Base-by-base conservation (phyloP, 2,797 vertebrate genomes). In the Pampus argenteus region DNA sequence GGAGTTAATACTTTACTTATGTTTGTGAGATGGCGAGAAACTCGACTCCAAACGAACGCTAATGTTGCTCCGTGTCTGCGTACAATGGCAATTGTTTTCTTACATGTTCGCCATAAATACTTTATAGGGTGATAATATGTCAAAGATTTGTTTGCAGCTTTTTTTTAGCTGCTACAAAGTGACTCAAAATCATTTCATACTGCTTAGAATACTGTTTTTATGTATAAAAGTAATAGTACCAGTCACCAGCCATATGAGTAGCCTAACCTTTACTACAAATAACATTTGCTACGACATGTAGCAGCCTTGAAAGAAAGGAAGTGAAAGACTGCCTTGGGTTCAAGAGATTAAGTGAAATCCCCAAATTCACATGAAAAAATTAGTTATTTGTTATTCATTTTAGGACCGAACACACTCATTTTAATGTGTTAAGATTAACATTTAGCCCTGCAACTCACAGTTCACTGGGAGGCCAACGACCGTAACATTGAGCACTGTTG, bases 331-430 rank as follows among this genome's bases (percentile, higher is more conserved):
- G 15, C 40, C 15, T 14, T 23, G 14, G 23, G 59, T 69, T 36
- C 17, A 61, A 38, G 31, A 62, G 48, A 51, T 75, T 6, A 52
- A 67, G 44, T 1, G 1, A 60, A 55, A 71, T 74, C 51, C 4
- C 23, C 2, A 51, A 28, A 71, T 68, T 78, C 76, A 63, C 81
- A 74, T 22, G 56, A 84, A 57, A 6, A 73, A 49, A 47, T 62
- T 0, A 18, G 6, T 48, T 31, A 11, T 47, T 68, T 65, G 59
- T 60, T 36, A 44, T 66, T 51, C 3, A 42, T 42, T 64, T 51
- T 2, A 62, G 26, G n/a, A 15, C 6, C 18, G 17, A 60, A 14
- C 47, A n/a, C n/a, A 3, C 17, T 57, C 4, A 15, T 18, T 18
- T 15, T 45, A 6, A 29, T 63, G 13, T 61, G 23, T 69, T 61